Evolutionary conservation across 2,888 invertebrate genomes (phyloP).

Genomic region (Molorchus minor): DNA sequence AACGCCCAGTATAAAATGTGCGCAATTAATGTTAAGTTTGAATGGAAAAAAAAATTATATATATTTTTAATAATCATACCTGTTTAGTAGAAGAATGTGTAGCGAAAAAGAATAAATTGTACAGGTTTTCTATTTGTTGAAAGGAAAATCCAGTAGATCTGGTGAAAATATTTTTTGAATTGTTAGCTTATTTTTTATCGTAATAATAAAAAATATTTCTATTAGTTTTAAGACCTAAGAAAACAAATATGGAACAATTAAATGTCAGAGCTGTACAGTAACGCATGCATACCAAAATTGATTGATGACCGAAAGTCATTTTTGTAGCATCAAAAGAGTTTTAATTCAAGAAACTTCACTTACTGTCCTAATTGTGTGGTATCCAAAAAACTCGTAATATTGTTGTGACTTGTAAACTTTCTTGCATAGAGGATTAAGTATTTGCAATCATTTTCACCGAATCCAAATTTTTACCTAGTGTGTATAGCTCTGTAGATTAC

Average conservation of each 20-base stretch:
- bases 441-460: too few relatives aligned
- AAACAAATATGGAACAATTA: conserved; percentile 21
- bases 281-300: too few relatives aligned
- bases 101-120: conserved; percentile 36
- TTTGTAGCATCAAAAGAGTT: too few relatives aligned
- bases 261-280: too few relatives aligned
- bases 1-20: conserved; percentile 29
- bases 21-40: conserved; percentile 48
- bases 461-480: too few relatives aligned
- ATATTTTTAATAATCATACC: conserved; percentile 49
- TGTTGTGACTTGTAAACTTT: too few relatives aligned
- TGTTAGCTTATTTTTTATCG: conserved; percentile 39
- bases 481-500: too few relatives aligned
- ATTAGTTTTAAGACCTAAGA: conserved; percentile 20
- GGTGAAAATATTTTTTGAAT: conserved; percentile 41
- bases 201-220: conserved; percentile 11
- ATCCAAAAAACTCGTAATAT: too few relatives aligned
- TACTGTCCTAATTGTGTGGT: too few relatives aligned
- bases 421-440: too few relatives aligned
- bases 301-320: too few relatives aligned
- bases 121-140: conserved; percentile 45
- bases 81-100: conserved; percentile 40
- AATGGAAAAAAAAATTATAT: conserved; percentile 37
- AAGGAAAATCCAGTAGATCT: conserved; percentile 38
- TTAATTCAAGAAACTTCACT: too few relatives aligned